Evolutionary conservation across 2,113 vertebrate genomes (phyloP).

Genomic region (Suricata suricatta): DNA sequence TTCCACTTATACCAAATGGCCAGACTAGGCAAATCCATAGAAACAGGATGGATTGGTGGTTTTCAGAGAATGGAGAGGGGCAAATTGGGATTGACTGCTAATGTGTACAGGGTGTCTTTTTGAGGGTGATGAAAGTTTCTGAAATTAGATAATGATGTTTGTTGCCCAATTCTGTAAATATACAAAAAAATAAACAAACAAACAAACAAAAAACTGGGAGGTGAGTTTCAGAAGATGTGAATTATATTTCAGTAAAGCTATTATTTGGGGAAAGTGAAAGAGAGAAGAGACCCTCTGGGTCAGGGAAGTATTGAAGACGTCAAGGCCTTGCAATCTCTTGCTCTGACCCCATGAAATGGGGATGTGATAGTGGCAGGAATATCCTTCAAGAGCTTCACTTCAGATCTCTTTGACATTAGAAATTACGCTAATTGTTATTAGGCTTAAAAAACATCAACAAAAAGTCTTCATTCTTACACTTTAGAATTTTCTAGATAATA

Average conservation of each 20-base stretch:
- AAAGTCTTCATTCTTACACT: neutral
- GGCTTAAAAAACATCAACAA: neutral
- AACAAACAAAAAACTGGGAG: no score
- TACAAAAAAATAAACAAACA: neutral
- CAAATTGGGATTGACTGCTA: neutral
- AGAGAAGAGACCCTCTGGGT: neutral
- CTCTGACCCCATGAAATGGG: no score
- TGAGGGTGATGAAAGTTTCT: neutral
- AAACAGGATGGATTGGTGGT: neutral
- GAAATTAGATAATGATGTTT: neutral
- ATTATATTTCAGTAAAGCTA: neutral
- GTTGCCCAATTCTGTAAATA: neutral
- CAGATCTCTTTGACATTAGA: neutral
- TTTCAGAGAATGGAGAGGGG: neutral
- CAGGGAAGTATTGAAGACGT: neutral
- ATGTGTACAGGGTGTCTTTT: neutral
- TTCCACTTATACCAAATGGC: neutral
- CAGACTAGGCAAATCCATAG: neutral
- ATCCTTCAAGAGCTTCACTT: neutral
- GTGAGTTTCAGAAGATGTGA: neutral
- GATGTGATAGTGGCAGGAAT: fast-evolving
- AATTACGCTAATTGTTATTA: neutral
- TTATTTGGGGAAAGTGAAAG: neutral
- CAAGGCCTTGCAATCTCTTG: neutral
- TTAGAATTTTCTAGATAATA: neutral